These are phyloP conservation scores for Avahi laniger DNA, from an alignment of 2,797 vertebrate genomes.

Conservation along the genomic window DNA sequence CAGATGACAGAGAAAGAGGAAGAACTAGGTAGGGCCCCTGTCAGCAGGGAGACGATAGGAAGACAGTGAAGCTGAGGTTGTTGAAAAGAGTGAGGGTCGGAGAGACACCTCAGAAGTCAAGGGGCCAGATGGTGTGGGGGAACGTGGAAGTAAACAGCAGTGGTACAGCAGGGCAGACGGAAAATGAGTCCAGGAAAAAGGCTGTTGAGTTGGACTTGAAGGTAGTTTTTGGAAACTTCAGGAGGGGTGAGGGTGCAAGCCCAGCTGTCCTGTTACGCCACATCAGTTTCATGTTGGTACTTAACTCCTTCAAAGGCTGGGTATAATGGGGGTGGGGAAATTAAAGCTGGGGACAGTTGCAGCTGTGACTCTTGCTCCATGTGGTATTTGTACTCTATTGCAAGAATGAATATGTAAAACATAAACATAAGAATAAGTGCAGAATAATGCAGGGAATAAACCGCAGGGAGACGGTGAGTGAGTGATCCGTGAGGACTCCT, in stretches of 20 bases:
- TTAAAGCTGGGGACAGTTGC: background rate
- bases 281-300: background rate
- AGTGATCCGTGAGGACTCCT: background rate
- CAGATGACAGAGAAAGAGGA: background rate
- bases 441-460: background rate
- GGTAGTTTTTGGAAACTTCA: background rate
- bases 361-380: background rate
- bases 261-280: background rate
- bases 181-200: background rate
- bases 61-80: background rate
- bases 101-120: background rate
- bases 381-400: background rate
- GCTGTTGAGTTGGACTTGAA: background rate
- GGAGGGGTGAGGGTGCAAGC: background rate
- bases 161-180: background rate
- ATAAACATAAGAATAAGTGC: background rate
- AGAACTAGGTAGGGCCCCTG: background rate
- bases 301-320: background rate
- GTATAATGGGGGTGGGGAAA: accelerated
- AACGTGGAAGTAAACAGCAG: background rate
- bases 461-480: background rate
- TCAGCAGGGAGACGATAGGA: background rate
- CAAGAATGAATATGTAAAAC: background rate
- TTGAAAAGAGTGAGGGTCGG: background rate
- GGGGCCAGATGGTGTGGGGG: background rate